Evolutionary conservation across 2,113 vertebrate species (phyloP).

Genomic region (Ahaetulla prasina): DNA sequence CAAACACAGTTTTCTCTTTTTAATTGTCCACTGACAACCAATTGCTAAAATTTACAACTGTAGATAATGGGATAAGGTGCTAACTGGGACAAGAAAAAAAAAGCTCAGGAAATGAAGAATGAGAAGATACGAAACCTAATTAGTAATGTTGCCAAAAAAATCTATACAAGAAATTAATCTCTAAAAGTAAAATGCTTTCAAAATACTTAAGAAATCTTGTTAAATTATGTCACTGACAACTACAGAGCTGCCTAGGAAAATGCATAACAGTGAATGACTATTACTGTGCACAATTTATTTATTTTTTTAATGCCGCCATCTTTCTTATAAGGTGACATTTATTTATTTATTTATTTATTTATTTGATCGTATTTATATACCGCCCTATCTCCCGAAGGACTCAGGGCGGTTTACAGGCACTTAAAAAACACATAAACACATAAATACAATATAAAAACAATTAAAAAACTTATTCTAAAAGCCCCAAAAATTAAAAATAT

Average conservation of each 20-base stretch:
- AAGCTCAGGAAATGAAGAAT: not conserved
- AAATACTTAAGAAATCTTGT: not conserved
- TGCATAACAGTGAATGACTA: not conserved
- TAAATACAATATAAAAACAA: no score
- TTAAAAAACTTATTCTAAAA: no score
- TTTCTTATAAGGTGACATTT: no score
- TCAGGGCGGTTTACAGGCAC: no score
- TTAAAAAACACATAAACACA: no score
- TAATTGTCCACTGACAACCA: not conserved
- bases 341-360: no score
- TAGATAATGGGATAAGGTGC: not conserved
- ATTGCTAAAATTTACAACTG: not conserved
- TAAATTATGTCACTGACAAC: not conserved
- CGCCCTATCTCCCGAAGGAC: no score
- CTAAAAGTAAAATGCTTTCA: not conserved
- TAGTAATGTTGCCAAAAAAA: not conserved
- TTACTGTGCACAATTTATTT: not conserved
- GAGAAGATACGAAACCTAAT: conserved; percentile 1
- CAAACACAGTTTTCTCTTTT: not conserved
- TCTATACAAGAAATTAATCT: not conserved
- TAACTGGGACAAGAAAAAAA: conserved; percentile 13
- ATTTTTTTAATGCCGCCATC: no score
- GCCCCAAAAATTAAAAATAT: no score
- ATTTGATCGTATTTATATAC: no score
- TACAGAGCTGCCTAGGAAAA: not conserved